phyloP scores from a whole-genome alignment of 2,797 vertebrate genomes.

The Coilia nasus region DNA sequence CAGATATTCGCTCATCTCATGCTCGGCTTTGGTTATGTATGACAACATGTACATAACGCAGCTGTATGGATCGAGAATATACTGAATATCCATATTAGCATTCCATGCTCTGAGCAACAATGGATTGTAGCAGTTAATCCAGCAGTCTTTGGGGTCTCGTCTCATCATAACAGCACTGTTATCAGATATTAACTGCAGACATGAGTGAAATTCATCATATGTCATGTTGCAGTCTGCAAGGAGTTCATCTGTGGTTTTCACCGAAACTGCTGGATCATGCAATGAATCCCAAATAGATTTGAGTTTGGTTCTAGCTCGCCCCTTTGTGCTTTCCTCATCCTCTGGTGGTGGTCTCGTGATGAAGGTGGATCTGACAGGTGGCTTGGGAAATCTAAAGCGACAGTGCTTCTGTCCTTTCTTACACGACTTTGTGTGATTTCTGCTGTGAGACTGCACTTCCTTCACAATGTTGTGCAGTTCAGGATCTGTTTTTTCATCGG shows the following conservation, averaged over 20 bases:
- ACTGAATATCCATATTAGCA: conserved; percentile 15
- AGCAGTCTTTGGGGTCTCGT: conserved; percentile 31
- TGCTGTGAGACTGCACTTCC: conserved; percentile 29
- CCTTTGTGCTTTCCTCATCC: neutral
- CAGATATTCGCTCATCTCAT: conserved; percentile 40
- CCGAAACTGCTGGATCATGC: neutral
- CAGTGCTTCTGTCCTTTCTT: conserved; percentile 25
- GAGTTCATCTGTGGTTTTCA: neutral
- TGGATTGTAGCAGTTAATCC: conserved; percentile 14
- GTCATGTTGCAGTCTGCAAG: conserved; percentile 15
- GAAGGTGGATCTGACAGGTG: neutral
- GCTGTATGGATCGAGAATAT: conserved; percentile 35
- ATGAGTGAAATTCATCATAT: neutral
- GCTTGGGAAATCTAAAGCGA: conserved; percentile 9
- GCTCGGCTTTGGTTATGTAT: conserved; percentile 45
- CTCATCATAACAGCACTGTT: neutral
- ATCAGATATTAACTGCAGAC: neutral
- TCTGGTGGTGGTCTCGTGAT: conserved; percentile 32
- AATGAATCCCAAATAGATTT: conserved; percentile 21
- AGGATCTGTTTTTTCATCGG: neutral
- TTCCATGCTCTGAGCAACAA: neutral
- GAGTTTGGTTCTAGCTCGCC: neutral
- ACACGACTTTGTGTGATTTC: conserved; percentile 25
- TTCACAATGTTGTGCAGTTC: conserved; percentile 23
- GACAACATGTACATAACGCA: conserved; percentile 42